Conservation (phyloP, 2,797 vertebrate genomes). For the Pangasius mekongensis region DNA sequence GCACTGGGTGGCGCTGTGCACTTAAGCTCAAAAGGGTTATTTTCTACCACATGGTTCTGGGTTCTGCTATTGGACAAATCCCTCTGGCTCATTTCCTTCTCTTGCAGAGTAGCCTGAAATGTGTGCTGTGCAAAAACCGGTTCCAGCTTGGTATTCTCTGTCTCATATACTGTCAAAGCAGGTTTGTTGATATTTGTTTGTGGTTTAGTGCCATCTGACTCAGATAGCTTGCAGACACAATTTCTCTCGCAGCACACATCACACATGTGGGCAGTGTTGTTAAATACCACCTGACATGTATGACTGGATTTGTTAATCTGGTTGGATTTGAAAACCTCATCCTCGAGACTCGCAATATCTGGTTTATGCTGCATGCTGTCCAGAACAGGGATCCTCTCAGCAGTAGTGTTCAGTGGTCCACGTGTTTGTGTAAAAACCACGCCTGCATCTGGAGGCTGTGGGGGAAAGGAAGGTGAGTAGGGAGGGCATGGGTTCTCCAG, state of each 20-base stretch:
- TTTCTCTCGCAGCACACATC: conserved; percentile 50
- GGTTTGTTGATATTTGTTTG: conserved; percentile 18
- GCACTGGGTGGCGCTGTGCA: conserved; percentile 11
- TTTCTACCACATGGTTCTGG: neutral
- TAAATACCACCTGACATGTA: conserved; percentile 25
- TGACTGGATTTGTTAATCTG: neutral
- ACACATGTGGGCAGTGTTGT: conserved; percentile 19
- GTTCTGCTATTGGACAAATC: neutral
- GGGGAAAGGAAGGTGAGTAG: conserved; percentile 10
- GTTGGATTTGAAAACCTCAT: neutral
- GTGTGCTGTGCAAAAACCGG: neutral
- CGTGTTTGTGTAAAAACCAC: conserved; percentile 33
- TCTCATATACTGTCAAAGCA: neutral
- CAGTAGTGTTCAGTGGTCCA: conserved; percentile 49
- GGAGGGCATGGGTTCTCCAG: conserved; percentile 44
- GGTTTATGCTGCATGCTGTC: neutral
- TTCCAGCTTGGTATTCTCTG: neutral
- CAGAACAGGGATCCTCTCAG: conserved; percentile 16
- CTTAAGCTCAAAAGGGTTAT: conserved; percentile 18
- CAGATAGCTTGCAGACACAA: conserved; percentile 45
- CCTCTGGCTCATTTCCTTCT: conserved; percentile 11
- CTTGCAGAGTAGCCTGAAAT: neutral
- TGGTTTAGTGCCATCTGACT: conserved; percentile 4
- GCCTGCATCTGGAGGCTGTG: conserved; percentile 28
- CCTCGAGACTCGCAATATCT: neutral